Base-by-base conservation (phyloP, 2,888 invertebrate species). In the Agrilus mali region DNA sequence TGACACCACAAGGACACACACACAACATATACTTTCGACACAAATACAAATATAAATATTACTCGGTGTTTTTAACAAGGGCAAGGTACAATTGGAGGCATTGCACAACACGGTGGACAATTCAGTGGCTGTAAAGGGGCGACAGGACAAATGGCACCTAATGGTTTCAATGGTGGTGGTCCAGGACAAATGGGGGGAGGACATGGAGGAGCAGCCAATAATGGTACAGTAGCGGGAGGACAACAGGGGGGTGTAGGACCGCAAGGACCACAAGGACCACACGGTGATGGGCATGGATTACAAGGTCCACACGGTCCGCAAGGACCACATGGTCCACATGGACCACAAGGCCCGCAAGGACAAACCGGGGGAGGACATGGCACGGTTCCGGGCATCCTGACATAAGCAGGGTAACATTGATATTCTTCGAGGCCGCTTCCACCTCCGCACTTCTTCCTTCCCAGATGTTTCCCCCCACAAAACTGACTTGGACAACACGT, bases 401-500 rank as follows among this genome's bases (percentile, higher is more conserved):
- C 53, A 41, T 51, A 54, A 42, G 52, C 52, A 36, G 53, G 50
- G 38, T 47, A 53, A 45, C 54, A 55, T 35, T 53, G 70, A 50
- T 72, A 72, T 51, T 64, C 59, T 38, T 53, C 51, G 38, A 53
- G 43, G 20, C 41, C 47, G 16, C 44, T 44, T 8, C 38, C 38
- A 33, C 40, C 43, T 8, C 38, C 43, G n/a, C 44, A 39, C 6
- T 46, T 59, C 7, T 70, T 69, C 3, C 69, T 67, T 7, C 72
- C 69, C 36, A 71, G 57, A 27, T 55, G 55, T 15, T 47, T 49
- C 1, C 49, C 52, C 7, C 47, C 43, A 33, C 54, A 44, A 43
- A 47, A 57, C 56, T 70, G 70, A 46, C 70, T 73, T 4, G 75
- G 75, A 15, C 70, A 68, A 53, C 77, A 77, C 34, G 68, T 47